phyloP scores from a whole-genome alignment of 2,888 invertebrate genomes.

The Plebejus melissa region DNA sequence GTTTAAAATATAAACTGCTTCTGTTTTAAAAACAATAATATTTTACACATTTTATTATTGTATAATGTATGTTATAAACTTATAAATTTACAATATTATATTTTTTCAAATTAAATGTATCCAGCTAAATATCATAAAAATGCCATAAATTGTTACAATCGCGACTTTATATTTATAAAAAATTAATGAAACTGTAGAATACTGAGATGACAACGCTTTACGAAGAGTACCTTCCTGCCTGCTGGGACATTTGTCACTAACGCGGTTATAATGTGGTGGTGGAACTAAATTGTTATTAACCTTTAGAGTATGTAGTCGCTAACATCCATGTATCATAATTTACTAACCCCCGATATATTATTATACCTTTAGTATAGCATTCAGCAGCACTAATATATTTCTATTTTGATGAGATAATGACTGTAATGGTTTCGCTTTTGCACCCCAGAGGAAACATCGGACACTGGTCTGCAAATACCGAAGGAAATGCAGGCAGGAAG shows the following conservation, averaged over 20 bases:
- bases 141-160: slow-evolving; percentile 38
- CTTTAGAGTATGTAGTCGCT: slow-evolving; percentile 51
- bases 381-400: slow-evolving; percentile 33
- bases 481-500: slow-evolving; percentile 83
- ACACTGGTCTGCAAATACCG: slow-evolving; percentile 74
- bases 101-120: slow-evolving; percentile 25
- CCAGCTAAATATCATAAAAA: slow-evolving; percentile 35
- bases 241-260: slow-evolving; percentile 74
- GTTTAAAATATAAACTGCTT: neutral
- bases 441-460: slow-evolving; percentile 77
- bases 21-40: neutral
- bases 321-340: slow-evolving; percentile 41
- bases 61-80: neutral
- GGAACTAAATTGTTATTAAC: slow-evolving; percentile 52
- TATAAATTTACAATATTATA: neutral
- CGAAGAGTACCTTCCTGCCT: slow-evolving; percentile 80
- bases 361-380: slow-evolving; percentile 39
- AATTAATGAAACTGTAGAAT: slow-evolving; percentile 43
- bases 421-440: slow-evolving; percentile 72
- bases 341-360: slow-evolving; percentile 60
- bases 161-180: slow-evolving; percentile 34
- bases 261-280: slow-evolving; percentile 66
- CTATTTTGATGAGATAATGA: slow-evolving; percentile 45
- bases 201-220: slow-evolving; percentile 76
- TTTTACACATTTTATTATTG: neutral